Evolutionary conservation across 2,888 invertebrate genomes (phyloP).

Genomic region (Bellardia bayeri): DNA sequence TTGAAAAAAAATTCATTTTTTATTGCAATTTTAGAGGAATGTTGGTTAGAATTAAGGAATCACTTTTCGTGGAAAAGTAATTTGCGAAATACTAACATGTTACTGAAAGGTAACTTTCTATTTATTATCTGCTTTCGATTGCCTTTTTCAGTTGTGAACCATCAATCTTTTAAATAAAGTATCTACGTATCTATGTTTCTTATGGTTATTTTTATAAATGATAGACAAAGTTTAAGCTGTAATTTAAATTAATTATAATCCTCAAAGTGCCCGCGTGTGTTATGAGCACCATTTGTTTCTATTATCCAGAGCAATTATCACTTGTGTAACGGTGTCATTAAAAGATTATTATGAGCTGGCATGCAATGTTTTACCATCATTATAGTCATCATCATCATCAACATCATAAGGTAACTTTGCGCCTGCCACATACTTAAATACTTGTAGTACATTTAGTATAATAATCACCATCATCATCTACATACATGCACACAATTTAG

Average conservation of each 20-base stretch:
- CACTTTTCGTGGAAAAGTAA: too few species aligned
- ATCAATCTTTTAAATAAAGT: neutral
- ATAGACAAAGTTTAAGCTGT: conserved; percentile 20
- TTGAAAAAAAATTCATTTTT: too few species aligned
- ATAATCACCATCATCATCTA: neutral
- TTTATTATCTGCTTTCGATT: too few species aligned
- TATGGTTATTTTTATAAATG: neutral
- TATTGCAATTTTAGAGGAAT: too few species aligned
- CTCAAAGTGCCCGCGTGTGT: neutral
- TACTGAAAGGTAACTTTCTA: neutral
- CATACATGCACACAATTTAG: conserved; percentile 2
- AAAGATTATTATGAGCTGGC: conserved; percentile 49
- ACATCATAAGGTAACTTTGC: neutral
- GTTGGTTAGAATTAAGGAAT: too few species aligned
- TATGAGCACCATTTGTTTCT: conserved; percentile 47
- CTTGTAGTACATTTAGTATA: neutral
- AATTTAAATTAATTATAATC: conserved; percentile 35
- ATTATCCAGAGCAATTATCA: conserved; percentile 57
- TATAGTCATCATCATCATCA: neutral
- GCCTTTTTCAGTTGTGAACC: too few species aligned
- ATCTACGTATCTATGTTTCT: neutral
- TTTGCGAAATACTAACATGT: neutral
- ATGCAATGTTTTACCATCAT: conserved; percentile 31
- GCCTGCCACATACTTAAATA: neutral
- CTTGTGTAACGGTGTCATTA: conserved; percentile 61